Evolutionary conservation across 2,888 invertebrate genomes (phyloP), one percentile per base, ranked within the genome.

Genomic region (Icerya purchasi): DNA sequence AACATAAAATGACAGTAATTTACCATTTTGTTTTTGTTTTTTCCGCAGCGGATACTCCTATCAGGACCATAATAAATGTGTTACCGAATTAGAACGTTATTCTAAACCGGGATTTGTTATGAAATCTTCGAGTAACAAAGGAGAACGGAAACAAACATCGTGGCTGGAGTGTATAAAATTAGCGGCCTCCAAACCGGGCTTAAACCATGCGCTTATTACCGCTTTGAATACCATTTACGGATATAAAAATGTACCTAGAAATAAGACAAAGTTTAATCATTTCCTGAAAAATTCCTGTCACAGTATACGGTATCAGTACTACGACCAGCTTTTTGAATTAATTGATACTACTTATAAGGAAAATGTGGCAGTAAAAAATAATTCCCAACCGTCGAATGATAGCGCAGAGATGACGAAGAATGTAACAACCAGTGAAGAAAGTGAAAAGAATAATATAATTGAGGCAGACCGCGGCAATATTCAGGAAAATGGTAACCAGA

Each of bases 211-310:
- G 3, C 57, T 61, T 50, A 61, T 36, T 24, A 22, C 55, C 22
- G 53, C 62, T 36, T 57, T 63, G 24, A 49, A 56, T 61, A 24
- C 53, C 3, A 51, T 63, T 36, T 5, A 54, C 1, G 57, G 56
- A 1, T 62, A 22, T 52, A 25, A 59, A n/a, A 63, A 63, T 58
- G 60, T 63, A 14, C 63, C 63, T 21, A 58, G 63, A 22, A 63
- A 63, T 57, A 59, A 61, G 58, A 22, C 21, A 22, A 63, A 63
- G 58, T 63, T 63, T 10, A 54, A 61, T 60, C 61, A 63, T 24
- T 63, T 63, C 61, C 51, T 61, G 8, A 24, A 22, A 20, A 57
- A 54, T 57, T 55, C 63, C 10, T 25, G 57, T 10, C 60, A 53
- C 18, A 21, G 49, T 51, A 25, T 54, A 19, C 57, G 57, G 51